Conservation (phyloP, 2,888 invertebrate genomes). For the Pollenia labialis region DNA sequence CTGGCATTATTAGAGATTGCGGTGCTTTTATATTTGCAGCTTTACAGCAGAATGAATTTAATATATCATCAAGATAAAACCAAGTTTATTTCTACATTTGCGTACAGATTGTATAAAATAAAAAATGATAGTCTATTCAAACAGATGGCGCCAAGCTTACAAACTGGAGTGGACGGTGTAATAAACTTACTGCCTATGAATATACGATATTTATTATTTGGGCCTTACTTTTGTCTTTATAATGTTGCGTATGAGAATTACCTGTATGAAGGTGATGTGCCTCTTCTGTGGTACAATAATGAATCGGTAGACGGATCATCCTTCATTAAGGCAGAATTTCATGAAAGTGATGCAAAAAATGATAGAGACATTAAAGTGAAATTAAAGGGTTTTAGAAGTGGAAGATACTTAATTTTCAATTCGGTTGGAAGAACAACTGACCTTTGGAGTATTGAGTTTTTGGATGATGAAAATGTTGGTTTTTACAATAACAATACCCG, state of each 20-base stretch:
- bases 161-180: conserved; percentile 32
- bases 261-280: conserved; percentile 38
- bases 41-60: background rate
- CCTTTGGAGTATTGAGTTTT: conserved; percentile 59
- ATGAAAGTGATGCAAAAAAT: background rate
- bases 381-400: conserved; percentile 39
- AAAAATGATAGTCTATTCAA: background rate
- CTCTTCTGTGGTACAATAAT: conserved; percentile 36
- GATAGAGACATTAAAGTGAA: background rate
- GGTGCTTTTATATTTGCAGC: conserved; percentile 37
- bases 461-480: conserved; percentile 42
- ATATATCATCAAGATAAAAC: conserved; percentile 7
- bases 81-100: conserved; percentile 17
- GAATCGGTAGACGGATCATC: conserved; percentile 45
- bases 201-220: conserved; percentile 57
- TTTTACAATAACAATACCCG: conserved; percentile 44
- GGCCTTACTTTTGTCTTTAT: conserved; percentile 55
- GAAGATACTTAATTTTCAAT: conserved; percentile 28
- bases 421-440: conserved; percentile 33
- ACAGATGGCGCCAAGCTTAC: background rate
- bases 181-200: conserved; percentile 16
- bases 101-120: conserved; percentile 36
- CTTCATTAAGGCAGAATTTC: conserved; percentile 21
- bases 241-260: conserved; percentile 51
- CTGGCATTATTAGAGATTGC: conserved; percentile 10